A percentile compares a stretch with the other conserved stretches of the same genome.
Conservation (phyloP, 2,797 vertebrate genomes). For the Coregonus ussuriensis region DNA sequence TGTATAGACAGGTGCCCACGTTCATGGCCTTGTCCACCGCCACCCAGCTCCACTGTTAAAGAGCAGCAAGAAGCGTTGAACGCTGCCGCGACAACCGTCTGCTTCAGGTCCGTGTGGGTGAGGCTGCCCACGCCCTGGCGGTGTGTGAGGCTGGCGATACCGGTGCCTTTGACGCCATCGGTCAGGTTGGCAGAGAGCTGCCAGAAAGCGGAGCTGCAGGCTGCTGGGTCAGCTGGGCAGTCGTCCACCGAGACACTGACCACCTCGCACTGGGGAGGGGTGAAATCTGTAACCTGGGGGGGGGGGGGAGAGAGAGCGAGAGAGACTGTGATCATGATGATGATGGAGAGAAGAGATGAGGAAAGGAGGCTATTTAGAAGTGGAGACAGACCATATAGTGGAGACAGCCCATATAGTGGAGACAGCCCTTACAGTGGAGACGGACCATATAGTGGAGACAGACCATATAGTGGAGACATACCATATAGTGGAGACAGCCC, state of each 20-base stretch:
- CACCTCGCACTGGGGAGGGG: too few relatives aligned
- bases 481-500: too few relatives aligned
- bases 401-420: too few relatives aligned
- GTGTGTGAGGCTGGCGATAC: slow-evolving; percentile 50
- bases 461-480: too few relatives aligned
- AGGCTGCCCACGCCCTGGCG: slow-evolving; percentile 63
- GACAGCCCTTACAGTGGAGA: too few relatives aligned
- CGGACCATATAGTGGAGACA: fast-evolving
- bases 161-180: slow-evolving; percentile 65
- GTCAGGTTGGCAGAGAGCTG: slow-evolving; percentile 60
- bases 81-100: slow-evolving; percentile 29
- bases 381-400: too few relatives aligned
- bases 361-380: too few relatives aligned
- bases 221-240: slow-evolving; percentile 40
- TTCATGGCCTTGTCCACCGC: slow-evolving; percentile 72
- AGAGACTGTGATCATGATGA: too few relatives aligned
- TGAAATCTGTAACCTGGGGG: too few relatives aligned
- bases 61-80: slow-evolving; percentile 75
- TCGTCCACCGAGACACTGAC: too few relatives aligned
- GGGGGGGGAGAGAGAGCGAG: too few relatives aligned
- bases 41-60: slow-evolving; percentile 59
- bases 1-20: slow-evolving; percentile 65
- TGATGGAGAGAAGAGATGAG: background rate
- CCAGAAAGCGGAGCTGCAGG: slow-evolving; percentile 61
- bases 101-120: slow-evolving; percentile 15